phyloP scores from a whole-genome alignment of 1,140 invertebrate genomes.

The Caenorhabditis tropicalis region DNA sequence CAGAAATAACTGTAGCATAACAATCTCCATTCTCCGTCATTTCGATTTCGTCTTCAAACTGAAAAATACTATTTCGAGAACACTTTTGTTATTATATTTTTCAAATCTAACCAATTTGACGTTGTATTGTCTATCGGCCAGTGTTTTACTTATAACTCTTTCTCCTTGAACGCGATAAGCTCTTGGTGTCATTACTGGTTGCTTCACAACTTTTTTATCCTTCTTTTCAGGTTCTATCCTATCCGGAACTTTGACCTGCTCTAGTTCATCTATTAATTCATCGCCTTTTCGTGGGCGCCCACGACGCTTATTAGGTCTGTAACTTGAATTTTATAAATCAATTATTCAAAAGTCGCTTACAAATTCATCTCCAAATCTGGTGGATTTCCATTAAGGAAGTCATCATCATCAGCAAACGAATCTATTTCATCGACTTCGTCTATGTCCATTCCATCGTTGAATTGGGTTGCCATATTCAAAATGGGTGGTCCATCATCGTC shows the following conservation, averaged over 20 bases:
- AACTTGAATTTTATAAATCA: not conserved
- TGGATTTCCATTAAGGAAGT: not conserved
- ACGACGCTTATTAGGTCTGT: not conserved
- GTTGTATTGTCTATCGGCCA: conserved; percentile 18
- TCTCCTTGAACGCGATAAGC: conserved; percentile 9
- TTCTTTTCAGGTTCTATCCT: not conserved
- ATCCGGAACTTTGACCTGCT: not conserved
- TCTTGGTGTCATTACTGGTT: not conserved
- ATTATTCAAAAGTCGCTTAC: not conserved
- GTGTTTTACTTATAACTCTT: conserved; percentile 17
- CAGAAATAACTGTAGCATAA: conserved; percentile 49
- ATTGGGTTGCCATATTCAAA: not conserved
- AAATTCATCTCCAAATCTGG: not conserved
- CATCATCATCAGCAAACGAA: not conserved
- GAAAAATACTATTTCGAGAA: not conserved
- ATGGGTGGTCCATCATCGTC: conserved; percentile 13
- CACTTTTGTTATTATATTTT: too few species aligned
- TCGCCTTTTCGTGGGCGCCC: not conserved
- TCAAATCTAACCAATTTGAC: conserved; percentile 40
- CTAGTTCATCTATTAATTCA: not conserved
- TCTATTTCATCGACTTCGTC: not conserved
- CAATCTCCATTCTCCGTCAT: conserved; percentile 43
- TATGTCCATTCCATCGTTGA: not conserved
- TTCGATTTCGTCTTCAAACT: conserved; percentile 51
- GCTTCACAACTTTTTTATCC: not conserved